Conservation (phyloP, 1,140 invertebrate species). For the Eupristina koningsbergeri region DNA sequence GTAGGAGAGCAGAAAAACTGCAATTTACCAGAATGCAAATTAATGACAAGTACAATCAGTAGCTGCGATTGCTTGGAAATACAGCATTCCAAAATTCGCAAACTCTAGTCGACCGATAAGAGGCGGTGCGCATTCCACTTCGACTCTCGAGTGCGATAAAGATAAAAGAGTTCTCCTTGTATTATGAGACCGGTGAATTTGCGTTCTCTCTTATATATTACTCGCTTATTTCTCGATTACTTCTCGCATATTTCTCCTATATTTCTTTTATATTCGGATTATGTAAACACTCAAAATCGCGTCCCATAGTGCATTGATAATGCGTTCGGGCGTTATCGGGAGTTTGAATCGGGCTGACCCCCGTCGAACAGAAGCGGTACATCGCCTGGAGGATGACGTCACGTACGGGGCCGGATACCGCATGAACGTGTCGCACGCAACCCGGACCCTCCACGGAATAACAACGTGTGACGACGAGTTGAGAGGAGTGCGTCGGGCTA, state of each 20-base stretch:
- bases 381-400: conserved; percentile 62
- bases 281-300: conserved; percentile 4
- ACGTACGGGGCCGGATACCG: conserved; percentile 67
- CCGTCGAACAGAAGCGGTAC: conserved; percentile 6
- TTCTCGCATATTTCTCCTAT: no score
- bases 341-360: not conserved
- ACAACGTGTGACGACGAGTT: conserved; percentile 58
- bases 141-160: not conserved
- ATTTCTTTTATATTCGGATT: not conserved
- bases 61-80: not conserved
- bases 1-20: not conserved
- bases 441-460: conserved; percentile 57
- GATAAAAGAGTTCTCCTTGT: not conserved
- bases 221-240: not conserved
- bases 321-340: conserved; percentile 10
- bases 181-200: no score
- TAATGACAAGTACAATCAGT: not conserved
- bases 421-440: conserved; percentile 40
- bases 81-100: conserved; percentile 11
- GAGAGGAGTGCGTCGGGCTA: not conserved
- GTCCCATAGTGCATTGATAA: conserved; percentile 19
- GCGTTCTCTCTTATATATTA: no score
- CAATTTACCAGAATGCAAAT: conserved; percentile 4
- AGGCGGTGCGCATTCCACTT: not conserved
- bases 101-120: not conserved